Evolutionary conservation across 2,888 invertebrate genomes (phyloP), one percentile per base, ranked within the genome.

Genomic region (Nowickia ferox): DNA sequence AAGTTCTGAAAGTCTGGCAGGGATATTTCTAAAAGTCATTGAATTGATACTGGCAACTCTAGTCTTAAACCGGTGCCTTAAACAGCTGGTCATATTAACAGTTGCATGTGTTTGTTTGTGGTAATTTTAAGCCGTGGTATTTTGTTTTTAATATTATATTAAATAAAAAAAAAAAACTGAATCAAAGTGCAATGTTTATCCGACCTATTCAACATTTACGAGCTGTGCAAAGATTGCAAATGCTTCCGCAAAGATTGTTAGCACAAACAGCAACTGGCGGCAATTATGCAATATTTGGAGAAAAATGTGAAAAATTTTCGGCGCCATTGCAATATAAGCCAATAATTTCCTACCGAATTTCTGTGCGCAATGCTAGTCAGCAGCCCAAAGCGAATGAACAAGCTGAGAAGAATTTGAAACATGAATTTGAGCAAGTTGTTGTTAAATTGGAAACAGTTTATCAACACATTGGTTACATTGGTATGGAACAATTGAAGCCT

Each of bases 361-460:
- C 13, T 0, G 0, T 9, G 44, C 59, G 75, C 48, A 66, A n/a
- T 71, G 48, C 22, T 5, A 76, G 48, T 30, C 66, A 72, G n/a
- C 51, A 84, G 30, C 5, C 40, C 4, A 61, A 61, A 40, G 55
- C 44, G 10, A n/a, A 66, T 9, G 75, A 22, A 63, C 22, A 61
- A 38, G n/a, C n/a, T 0, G 80, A 53, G 80, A 68, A 68, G 10
- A 5, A 2, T 68, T 3, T 15, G 46, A 2, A 88, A 81, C 17
- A 48, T 87, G 9, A 42, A 0, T 22, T 76, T n/a, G 89, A 89
- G 5, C 74, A 83, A 8, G 61, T 88, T 46, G 87, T 91, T 87
- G 38, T 81, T 1, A 89, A 89, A 51, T 63, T 92, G 42, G 89
- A 91, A 75, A 40, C 87, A 0, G 84, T 89, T 44, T 91, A 89